Evolutionary conservation across 2,113 vertebrate species (phyloP).

Genomic region (Myotis lucifugus): DNA sequence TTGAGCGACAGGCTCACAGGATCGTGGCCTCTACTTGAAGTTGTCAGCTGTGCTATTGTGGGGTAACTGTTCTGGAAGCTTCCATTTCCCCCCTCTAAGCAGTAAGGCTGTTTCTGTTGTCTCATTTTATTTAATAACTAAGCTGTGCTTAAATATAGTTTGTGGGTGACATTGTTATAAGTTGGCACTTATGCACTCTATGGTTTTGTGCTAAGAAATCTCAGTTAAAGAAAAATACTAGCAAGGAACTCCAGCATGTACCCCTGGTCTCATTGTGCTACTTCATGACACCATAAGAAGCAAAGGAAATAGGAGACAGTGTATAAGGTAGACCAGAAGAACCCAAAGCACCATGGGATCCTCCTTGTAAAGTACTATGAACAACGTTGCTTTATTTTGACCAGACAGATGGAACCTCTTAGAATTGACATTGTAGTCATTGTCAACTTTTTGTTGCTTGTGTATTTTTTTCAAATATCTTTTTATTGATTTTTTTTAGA

Average conservation of each 20-base stretch:
- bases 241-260: not conserved
- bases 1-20: constrained; percentile 45
- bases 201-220: constrained; percentile 71
- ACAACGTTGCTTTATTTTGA: not conserved
- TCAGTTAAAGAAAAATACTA: constrained; percentile 65
- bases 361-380: not conserved
- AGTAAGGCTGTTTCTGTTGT: constrained; percentile 57
- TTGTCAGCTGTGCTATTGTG: constrained; percentile 39
- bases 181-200: constrained; percentile 38
- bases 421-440: not conserved
- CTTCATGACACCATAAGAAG: not conserved
- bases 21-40: constrained; percentile 47
- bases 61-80: constrained; percentile 47
- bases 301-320: not conserved
- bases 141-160: constrained; percentile 67
- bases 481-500: too few relatives aligned
- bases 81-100: not conserved
- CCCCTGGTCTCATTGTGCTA: not conserved
- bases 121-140: constrained; percentile 72
- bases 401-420: not conserved
- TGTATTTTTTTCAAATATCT: too few relatives aligned
- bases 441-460: not conserved
- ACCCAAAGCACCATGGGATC: not conserved
- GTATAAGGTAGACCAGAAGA: not conserved
- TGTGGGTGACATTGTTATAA: constrained; percentile 71